Evolutionary conservation across 2,113 vertebrate genomes (phyloP).

Genomic region (Dasyornis broadbenti): DNA sequence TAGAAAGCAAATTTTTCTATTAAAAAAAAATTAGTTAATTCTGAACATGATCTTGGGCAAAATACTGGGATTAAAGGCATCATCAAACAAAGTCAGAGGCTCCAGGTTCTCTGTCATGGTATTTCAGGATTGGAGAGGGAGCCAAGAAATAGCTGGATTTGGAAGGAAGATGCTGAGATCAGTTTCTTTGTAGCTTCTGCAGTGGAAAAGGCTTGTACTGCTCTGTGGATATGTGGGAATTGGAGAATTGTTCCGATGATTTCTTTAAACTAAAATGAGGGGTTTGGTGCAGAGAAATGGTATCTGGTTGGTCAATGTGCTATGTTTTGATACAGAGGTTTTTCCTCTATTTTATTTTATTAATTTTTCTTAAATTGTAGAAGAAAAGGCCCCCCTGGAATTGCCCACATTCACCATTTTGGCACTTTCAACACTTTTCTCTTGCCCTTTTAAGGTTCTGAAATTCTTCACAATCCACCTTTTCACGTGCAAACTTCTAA

Average conservation of each 20-base stretch:
- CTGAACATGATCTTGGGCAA: background rate
- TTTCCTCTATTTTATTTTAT: background rate
- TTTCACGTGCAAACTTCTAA: background rate
- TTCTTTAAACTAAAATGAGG: background rate
- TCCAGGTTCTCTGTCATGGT: background rate
- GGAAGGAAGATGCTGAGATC: background rate
- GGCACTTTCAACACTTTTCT: background rate
- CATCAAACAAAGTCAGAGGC: background rate
- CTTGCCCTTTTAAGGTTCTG: background rate
- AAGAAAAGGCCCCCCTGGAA: background rate
- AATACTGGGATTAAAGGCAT: background rate
- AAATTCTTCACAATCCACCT: background rate
- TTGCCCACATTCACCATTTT: background rate
- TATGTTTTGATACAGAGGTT: background rate
- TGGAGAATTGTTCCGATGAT: background rate
- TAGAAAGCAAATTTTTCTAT: background rate
- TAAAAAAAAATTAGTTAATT: fast-evolving
- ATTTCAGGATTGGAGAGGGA: background rate
- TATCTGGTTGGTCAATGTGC: background rate
- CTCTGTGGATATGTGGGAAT: background rate
- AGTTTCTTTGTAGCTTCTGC: background rate
- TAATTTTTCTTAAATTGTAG: background rate
- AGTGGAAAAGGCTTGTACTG: background rate
- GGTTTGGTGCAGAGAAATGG: background rate
- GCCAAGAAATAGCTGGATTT: background rate